Evolutionary conservation across 2,888 invertebrate genomes (phyloP).

Genomic region (Horisme vitalbata): DNA sequence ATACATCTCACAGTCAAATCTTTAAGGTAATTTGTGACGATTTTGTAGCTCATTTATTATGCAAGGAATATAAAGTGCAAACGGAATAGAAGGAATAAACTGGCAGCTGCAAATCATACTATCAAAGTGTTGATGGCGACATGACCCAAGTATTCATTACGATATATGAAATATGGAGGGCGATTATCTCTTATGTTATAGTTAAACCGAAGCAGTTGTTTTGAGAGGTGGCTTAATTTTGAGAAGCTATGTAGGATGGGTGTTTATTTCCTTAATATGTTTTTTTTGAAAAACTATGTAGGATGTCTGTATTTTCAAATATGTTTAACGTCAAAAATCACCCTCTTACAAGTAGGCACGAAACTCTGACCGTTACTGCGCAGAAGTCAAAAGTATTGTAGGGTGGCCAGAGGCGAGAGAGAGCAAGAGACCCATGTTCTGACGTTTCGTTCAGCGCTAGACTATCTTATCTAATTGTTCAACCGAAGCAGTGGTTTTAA

Average conservation of each 20-base stretch:
- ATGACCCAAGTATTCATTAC: constrained; percentile 49
- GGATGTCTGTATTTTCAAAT: too few relatives aligned
- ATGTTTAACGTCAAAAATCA: too few relatives aligned
- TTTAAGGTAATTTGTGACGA: constrained; percentile 79
- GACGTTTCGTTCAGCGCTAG: too few relatives aligned
- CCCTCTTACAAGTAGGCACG: too few relatives aligned
- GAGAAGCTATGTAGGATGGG: background rate
- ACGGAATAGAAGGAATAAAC: constrained; percentile 51
- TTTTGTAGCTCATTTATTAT: constrained; percentile 80
- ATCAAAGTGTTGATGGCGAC: constrained; percentile 52
- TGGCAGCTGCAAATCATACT: constrained; percentile 69
- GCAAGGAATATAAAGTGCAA: constrained; percentile 79
- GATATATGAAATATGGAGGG: constrained; percentile 31
- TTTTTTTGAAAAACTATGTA: too few relatives aligned
- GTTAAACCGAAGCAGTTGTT: constrained; percentile 4
- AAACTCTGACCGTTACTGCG: too few relatives aligned
- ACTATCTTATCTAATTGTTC: constrained; percentile 10
- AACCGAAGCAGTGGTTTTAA: background rate
- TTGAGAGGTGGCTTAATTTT: background rate
- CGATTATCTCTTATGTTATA: constrained; percentile 12
- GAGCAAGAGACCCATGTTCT: too few relatives aligned
- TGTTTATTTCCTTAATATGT: too few relatives aligned
- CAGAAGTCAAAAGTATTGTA: too few relatives aligned
- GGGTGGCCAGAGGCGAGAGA: too few relatives aligned
- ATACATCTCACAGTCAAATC: constrained; percentile 80